Base-by-base conservation (phyloP, 2,888 invertebrate genomes). In the Muscina levida region DNA sequence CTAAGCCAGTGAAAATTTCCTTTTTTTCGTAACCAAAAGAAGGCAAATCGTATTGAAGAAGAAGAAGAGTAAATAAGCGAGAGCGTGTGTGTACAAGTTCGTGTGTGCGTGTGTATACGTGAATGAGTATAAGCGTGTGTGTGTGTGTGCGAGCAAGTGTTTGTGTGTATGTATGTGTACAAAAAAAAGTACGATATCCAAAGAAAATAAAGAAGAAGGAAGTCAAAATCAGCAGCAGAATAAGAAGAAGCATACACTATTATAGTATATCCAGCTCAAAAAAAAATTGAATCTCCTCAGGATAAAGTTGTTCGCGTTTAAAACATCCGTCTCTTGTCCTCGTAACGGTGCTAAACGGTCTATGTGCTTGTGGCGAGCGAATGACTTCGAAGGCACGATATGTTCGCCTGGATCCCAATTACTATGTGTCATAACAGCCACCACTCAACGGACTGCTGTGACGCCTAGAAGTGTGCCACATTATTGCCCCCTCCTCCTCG, bases 171-270 rank as follows among this genome's bases (percentile, higher is more conserved):
- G 59, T 59, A 19, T 37, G 19, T 59, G 59, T 59, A 70, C 46
- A 3, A 65, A 17, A 46, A 77, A 67, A 51, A 62, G 70, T 56
- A 62, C 46, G 26, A 73, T 80, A 77, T 76, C 65, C 76, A 48
- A 70, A 75, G 66, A 72, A 73, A 51, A 73, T 67, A 70, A 42
- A 37, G n/a, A 70, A 66, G 73, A 66, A 42, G 37, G 19, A 72
- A 71, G 31, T 31, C 31, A 31, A 31, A 31, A 31, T 56, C 66
- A 74, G 53, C 72, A 73, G 66, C 71, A 72, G 48, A 22, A 74
- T 44, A 37, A 71, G 67, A 66, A 74, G 48, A 19, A 75, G 48
- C 71, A 72, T 37, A 13, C 17, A 57, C 5, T 31, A 22, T 17
- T 56, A 6, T 24, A n/a, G 8, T 11, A 26, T 57, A 17, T 6